These are phyloP conservation scores for Hermaeophaga mercurialis DNA, from an alignment of 2,888 invertebrate genomes.

Conservation along the genomic window DNA sequence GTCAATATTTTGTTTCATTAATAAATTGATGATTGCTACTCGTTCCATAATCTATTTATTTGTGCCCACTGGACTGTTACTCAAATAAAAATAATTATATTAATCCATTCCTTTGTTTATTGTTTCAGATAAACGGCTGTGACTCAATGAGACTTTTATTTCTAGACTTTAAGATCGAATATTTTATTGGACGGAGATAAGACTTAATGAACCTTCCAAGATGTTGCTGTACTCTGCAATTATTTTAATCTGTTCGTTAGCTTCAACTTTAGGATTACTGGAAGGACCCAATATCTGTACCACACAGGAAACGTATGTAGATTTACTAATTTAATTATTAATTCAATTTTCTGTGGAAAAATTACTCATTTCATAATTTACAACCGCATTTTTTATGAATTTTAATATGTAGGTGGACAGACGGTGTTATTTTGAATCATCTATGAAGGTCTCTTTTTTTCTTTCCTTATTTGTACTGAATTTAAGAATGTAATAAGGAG, in stretches of 20 bases:
- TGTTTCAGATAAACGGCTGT: slow-evolving; percentile 7
- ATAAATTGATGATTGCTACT: too few species aligned
- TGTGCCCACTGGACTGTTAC: too few species aligned
- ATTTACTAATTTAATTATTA: too few species aligned
- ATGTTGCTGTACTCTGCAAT: slow-evolving; percentile 17
- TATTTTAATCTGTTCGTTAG: slow-evolving; percentile 19
- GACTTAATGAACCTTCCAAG: slow-evolving; percentile 16
- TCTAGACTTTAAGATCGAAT: neutral
- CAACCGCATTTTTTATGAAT: too few species aligned
- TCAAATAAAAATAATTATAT: neutral
- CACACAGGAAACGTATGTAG: slow-evolving; percentile 73
- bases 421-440: too few species aligned
- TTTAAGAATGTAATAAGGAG: too few species aligned
- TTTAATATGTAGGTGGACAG: too few species aligned
- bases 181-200: neutral
- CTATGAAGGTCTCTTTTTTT: too few species aligned
- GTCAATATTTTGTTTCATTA: too few species aligned
- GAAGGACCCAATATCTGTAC: slow-evolving; percentile 80
- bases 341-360: too few species aligned
- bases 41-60: neutral
- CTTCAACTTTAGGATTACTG: slow-evolving; percentile 27
- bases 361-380: neutral
- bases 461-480: too few species aligned
- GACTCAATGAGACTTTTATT: neutral
- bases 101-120: neutral